Evolutionary conservation across 2,797 vertebrate species (phyloP), one percentile per base, ranked within the genome.

Genomic region (Arvicola amphibius): DNA sequence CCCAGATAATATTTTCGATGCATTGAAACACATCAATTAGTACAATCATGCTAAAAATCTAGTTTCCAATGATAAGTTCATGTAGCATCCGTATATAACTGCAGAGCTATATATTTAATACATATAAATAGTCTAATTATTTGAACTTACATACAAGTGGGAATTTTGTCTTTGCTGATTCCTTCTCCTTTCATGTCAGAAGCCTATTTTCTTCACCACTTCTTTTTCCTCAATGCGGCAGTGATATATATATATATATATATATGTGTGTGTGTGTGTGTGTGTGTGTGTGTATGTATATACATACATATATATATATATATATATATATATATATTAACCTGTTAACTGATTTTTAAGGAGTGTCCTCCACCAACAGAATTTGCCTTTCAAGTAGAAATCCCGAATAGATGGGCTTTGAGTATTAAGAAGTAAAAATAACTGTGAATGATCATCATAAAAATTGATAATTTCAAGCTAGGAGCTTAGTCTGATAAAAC

Each of bases 311-410:
- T 86, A 32, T 81, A 69, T 53, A 53, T 67, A 48, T 86, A 32
- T 14, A 51, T 51, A 51, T 14, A 34, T 77, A 48, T 59, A 51
- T 86, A 32, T 73, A 71, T 71, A 91, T 85, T 90, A 46, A 46
- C n/a, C 86, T 86, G 23, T 37, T 86, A 95, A 91, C 43, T 80
- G 7, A 78, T 61, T 93, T 95, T 92, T 95, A 94, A 92, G 21
- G 40, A 83, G 19, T 78, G 48, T 90, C n/a, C 16, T 89, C 46
- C 14, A 93, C 5, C 59, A 95, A 43, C 9, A 96, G 7, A 83
- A 78, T 48, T 91, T 92, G 4, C 14, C 29, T 91, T 95, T 86
- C 37, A 95, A 65, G 43, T 81, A 89, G 12, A 89, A 95, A 10
- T 78, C 34, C 95, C 77, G 3, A 17, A 53, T 53, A 12, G 23